A percentile compares a stretch with the other conserved stretches of the same genome.
Conservation (phyloP, 1,140 invertebrate species). For the Lepidurus couesii region DNA sequence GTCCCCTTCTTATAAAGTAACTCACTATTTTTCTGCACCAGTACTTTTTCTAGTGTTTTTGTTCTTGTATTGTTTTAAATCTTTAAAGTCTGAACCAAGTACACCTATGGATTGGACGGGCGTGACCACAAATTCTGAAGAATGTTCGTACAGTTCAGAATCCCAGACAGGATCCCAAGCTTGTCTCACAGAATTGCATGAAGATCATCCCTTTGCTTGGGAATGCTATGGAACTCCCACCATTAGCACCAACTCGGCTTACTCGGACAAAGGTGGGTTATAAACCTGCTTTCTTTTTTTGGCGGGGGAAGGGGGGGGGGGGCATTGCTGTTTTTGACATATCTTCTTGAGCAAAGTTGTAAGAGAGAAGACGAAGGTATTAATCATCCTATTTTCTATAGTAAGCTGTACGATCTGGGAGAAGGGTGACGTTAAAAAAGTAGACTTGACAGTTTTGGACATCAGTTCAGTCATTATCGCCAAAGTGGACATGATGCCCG, state of each 20-base stretch:
- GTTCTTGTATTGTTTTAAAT: neutral
- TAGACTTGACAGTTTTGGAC: constrained; percentile 84
- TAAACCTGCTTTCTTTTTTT: constrained; percentile 34
- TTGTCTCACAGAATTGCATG: constrained; percentile 55
- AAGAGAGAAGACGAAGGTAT: neutral
- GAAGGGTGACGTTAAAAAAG: constrained; percentile 77
- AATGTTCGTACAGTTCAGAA: constrained; percentile 63
- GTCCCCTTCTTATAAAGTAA: constrained; percentile 38
- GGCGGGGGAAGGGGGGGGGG: constrained; percentile 31
- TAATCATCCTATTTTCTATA: constrained; percentile 44
- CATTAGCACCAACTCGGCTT: neutral
- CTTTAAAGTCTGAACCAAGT: constrained; percentile 28
- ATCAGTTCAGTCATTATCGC: constrained; percentile 87
- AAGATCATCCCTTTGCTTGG: constrained; percentile 58
- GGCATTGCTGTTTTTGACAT: constrained; percentile 33
- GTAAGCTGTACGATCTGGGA: constrained; percentile 95
- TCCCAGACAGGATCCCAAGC: constrained; percentile 40
- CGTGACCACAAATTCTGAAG: constrained; percentile 77
- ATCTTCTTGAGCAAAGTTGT: constrained; percentile 9
- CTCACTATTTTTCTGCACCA: neutral
- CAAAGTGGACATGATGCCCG: constrained; percentile 74
- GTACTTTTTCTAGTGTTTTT: neutral
- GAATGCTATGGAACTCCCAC: constrained; percentile 61
- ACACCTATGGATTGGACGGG: constrained; percentile 66
- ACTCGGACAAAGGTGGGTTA: constrained; percentile 36